phyloP scores from a whole-genome alignment of 2,888 invertebrate genomes.

The Rotaria macrura region DNA sequence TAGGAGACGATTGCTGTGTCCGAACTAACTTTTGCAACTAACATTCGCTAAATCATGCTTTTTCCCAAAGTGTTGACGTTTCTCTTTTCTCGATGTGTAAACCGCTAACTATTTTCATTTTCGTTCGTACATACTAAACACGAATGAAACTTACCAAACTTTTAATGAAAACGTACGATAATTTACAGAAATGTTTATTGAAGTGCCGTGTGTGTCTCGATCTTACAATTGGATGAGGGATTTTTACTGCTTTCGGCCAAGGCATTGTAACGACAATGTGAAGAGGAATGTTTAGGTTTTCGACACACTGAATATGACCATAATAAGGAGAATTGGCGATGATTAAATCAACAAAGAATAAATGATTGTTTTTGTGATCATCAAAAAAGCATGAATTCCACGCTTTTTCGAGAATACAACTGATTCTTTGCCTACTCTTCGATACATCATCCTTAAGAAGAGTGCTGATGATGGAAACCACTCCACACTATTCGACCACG shows the following conservation, averaged over 20 bases:
- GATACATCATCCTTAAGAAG: neutral
- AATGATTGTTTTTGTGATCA: neutral
- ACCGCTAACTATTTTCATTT: too few species aligned
- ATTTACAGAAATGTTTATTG: neutral
- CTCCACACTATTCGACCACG: neutral
- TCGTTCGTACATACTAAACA: too few species aligned
- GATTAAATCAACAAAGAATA: neutral
- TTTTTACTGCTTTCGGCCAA: neutral
- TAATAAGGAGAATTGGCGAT: neutral
- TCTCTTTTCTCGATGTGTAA: too few species aligned
- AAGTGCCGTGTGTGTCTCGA: rapidly evolving
- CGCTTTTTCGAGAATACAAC: neutral
- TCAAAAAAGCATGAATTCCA: neutral
- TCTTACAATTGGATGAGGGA: neutral
- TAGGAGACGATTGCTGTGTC: too few species aligned
- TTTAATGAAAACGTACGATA: neutral
- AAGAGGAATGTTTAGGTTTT: neutral
- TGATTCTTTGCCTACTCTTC: rapidly evolving
- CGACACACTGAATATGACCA: neutral
- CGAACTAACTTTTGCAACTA: too few species aligned
- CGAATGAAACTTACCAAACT: too few species aligned
- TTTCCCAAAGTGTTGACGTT: too few species aligned
- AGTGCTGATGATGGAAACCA: rapidly evolving
- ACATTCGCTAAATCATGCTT: too few species aligned
- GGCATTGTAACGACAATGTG: neutral